phyloP scores from a whole-genome alignment of 1,140 invertebrate genomes.

The Arctopsyche grandis region DNA sequence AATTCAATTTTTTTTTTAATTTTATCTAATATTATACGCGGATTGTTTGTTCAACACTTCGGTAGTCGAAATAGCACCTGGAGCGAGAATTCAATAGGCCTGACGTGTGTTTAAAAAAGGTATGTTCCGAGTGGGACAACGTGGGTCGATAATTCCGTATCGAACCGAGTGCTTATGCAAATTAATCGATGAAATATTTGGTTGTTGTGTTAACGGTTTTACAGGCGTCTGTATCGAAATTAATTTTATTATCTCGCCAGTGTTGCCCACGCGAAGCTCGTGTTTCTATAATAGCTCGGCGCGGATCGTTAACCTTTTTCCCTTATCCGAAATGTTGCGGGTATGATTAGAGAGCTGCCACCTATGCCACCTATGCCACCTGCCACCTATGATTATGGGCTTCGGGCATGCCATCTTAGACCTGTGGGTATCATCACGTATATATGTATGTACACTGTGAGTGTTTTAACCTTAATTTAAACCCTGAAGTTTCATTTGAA shows the following conservation, averaged over 20 bases:
- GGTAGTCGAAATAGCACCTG: no score
- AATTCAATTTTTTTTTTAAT: no score
- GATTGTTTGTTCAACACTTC: no score
- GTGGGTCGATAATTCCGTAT: conserved; percentile 1
- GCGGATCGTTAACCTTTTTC: conserved; percentile 7
- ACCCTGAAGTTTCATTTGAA: no score
- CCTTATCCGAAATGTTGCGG: not conserved
- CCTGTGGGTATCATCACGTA: no score
- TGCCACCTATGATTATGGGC: no score
- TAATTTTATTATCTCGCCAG: conserved; percentile 22
- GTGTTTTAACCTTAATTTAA: no score
- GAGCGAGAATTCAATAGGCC: not conserved
- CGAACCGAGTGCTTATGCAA: conserved; percentile 14
- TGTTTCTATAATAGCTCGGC: not conserved
- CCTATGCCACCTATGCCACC: no score
- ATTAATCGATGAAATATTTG: conserved; percentile 29
- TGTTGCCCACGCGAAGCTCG: conserved; percentile 4
- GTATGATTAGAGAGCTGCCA: no score
- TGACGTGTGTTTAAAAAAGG: not conserved
- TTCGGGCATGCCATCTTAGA: no score
- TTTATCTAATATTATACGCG: no score
- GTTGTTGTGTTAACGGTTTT: conserved; percentile 29
- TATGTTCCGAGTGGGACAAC: not conserved
- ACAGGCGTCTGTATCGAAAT: conserved; percentile 25
- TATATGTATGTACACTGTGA: no score